Evolutionary conservation across 2,888 invertebrate genomes (phyloP).

Genomic region (Acronicta psi): DNA sequence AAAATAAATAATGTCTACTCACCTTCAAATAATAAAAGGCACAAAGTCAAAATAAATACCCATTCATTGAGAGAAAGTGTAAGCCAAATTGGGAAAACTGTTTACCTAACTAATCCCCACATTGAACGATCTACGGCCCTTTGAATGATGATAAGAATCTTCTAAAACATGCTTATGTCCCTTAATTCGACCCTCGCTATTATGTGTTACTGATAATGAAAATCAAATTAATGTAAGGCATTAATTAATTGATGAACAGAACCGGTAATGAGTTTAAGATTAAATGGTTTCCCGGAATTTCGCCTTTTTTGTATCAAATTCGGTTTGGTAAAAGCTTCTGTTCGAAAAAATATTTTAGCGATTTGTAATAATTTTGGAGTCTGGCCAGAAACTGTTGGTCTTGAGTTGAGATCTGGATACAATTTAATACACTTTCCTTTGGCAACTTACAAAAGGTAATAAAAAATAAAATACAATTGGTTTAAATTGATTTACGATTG

Average conservation of each 20-base stretch:
- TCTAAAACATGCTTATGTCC: slow-evolving; percentile 40
- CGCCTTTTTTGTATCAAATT: background rate
- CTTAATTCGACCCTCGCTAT: slow-evolving; percentile 34
- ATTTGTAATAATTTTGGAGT: slow-evolving; percentile 32
- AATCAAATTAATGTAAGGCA: slow-evolving; percentile 42
- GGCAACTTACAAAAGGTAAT: slow-evolving; percentile 23
- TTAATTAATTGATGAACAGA: slow-evolving; percentile 38
- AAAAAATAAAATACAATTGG: too few relatives aligned
- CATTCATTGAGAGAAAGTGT: slow-evolving; percentile 37
- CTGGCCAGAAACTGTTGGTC: slow-evolving; percentile 18
- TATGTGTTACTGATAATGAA: slow-evolving; percentile 40
- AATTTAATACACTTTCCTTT: slow-evolving; percentile 29
- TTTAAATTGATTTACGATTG: too few relatives aligned
- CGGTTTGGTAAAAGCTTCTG: too few relatives aligned
- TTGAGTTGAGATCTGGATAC: slow-evolving; percentile 11
- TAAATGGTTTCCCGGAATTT: slow-evolving; percentile 1
- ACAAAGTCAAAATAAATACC: slow-evolving; percentile 43
- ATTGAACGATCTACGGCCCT: slow-evolving; percentile 42
- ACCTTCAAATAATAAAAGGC: slow-evolving; percentile 38
- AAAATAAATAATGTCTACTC: slow-evolving; percentile 23
- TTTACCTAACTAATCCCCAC: slow-evolving; percentile 53
- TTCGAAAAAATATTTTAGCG: slow-evolving; percentile 19
- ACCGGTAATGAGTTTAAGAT: slow-evolving; percentile 24
- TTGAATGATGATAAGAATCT: slow-evolving; percentile 44
- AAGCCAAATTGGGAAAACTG: slow-evolving; percentile 56